Evolutionary conservation across 1,140 invertebrate species (phyloP).

Genomic region (Leptinotarsa undecemlineata): DNA sequence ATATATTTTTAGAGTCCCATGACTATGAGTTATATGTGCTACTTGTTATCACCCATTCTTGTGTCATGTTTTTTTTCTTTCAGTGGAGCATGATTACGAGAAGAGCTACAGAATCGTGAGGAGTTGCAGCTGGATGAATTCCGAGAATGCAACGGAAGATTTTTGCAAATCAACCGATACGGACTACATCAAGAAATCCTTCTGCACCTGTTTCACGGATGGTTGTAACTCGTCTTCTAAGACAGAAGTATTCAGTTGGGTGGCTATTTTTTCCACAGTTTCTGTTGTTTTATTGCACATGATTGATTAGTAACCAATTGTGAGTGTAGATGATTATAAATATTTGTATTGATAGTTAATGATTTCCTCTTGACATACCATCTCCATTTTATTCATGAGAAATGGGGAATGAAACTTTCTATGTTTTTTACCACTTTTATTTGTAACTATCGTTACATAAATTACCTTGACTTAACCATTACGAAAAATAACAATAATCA

Average conservation of each 20-base stretch:
- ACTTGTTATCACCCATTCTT: too few relatives aligned
- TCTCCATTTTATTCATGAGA: not conserved
- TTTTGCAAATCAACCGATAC: not conserved
- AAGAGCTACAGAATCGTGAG: not conserved
- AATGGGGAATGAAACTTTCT: too few relatives aligned
- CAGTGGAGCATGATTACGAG: not conserved
- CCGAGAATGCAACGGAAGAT: not conserved
- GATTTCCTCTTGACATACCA: not conserved
- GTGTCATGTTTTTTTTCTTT: not conserved
- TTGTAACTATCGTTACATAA: too few relatives aligned
- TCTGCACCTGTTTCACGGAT: conserved; percentile 12
- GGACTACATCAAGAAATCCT: not conserved
- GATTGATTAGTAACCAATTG: not conserved
- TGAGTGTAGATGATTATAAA: not conserved
- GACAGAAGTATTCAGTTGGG: not conserved
- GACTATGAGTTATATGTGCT: too few relatives aligned
- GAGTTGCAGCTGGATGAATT: conserved; percentile 5
- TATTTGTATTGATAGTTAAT: not conserved
- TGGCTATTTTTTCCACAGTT: not conserved
- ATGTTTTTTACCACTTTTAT: too few relatives aligned
- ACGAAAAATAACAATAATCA: too few relatives aligned
- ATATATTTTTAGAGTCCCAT: too few relatives aligned
- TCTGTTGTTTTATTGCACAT: not conserved
- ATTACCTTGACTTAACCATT: too few relatives aligned
- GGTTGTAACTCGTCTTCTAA: conserved; percentile 3